Evolutionary conservation across 2,113 vertebrate genomes (phyloP), one percentile per base, ranked within the genome.

Genomic region (Halichoeres trimaculatus): DNA sequence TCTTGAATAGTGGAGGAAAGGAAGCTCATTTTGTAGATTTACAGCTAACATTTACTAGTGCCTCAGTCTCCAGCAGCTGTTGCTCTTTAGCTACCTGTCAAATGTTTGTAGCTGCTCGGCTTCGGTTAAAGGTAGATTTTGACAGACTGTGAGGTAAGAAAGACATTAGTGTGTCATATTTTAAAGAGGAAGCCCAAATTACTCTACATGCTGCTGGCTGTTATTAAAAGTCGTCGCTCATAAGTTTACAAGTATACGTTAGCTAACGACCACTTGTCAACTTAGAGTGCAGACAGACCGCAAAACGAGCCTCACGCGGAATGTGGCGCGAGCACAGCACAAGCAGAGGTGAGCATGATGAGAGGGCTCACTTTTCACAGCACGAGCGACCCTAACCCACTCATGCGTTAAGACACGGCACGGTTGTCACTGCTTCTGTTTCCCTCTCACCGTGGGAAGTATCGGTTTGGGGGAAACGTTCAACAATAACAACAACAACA

Each of bases 291-390:
- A 34, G 57, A 57, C 38, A 34, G 16, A 53, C 47, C 30, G 38
- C 19, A 26, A 26, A 20, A 24, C 17, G 38, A 24, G 73, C 64
- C 59, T 70, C 67, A 13, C 16, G 62, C 12, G 35, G 38, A 63
- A 53, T 8, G 73, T 69, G 79, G 58, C 75, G 43, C 48, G 70
- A 76, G 72, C 55, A 58, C 30, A 56, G 66, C 55, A 58, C 30
- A 56, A 62, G 47, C 71, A 83, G 62, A 76, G 70, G 74, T 76
- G 68, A 47, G 61, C 62, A 70, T 2, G 76, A 70, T 5, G 76
- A 60, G 55, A 34, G 66, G 70, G 53, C 41, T 74, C 60, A 74
- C 73, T 76, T 73, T 63, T 16, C 24, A 70, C 78, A 74, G 73
- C 72, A 53, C 74, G 62, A 68, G 77, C 62, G 66, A 36, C 63